Base-by-base conservation (phyloP, 2,113 vertebrate species). In the Etheostoma spectabile region DNA sequence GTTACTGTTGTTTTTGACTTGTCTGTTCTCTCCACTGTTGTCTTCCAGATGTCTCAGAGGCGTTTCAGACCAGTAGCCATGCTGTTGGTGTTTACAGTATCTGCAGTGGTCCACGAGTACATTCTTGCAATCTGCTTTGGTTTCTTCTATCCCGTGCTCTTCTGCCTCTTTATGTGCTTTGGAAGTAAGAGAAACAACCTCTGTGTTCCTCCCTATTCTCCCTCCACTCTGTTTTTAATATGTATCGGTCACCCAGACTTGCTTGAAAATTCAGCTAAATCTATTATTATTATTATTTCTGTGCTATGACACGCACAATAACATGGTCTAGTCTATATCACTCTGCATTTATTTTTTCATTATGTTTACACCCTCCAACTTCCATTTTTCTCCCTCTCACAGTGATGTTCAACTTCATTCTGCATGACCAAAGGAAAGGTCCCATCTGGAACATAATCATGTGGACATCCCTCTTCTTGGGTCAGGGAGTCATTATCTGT, bases 371-470 rank as follows among this genome's bases (percentile, higher is more conserved):
- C 19, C 5, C 33, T 24, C 3, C 4, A 1, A 75, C 52, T 57
- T 61, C 8, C 12, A 51, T 67, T 7, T 85, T 52, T 86, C 60
- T 15, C 63, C 53, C 33, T 53, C 13, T 79, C 19, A 59, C 73
- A 99, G 98, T 99, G 95, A 86, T 97, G 91, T 98, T 99, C 87
- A 99, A 99, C 93, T 99, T 99, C 90, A 95, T 98, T 80, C 95
- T 98, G 22, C 96, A 99, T 2, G 98, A 99, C 82, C 95, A 93
- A 75, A 95, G 97, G 82, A 98, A 97, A 92, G 96, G 96, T 49
- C 97, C 98, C 0, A 95, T 99, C 91, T 99, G 98, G 98, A 99
- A 99, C 0, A 94, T 99, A 75, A 93, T 99, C 91, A 96, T 99
- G 96, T 99, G 98, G 98, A 97, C 96, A 0, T 95, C 97, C 3